phyloP scores from a whole-genome alignment of 2,888 invertebrate species.

The Pyrrhosoma nymphula region DNA sequence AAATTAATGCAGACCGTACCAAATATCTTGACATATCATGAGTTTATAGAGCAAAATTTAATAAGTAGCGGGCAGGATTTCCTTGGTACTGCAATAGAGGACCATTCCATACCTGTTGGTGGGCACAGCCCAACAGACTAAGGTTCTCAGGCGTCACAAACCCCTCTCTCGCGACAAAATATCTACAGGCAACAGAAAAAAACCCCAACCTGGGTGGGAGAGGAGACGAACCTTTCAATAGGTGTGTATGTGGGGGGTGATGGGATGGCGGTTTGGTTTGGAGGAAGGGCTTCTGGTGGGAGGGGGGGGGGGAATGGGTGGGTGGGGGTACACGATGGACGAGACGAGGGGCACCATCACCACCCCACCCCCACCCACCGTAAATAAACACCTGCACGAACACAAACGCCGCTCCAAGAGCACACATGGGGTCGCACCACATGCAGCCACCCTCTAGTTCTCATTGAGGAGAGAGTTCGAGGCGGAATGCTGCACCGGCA shows the following conservation, averaged over 20 bases:
- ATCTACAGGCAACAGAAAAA: not conserved
- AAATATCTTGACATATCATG: not conserved
- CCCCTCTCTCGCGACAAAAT: not conserved
- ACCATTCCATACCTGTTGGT: not conserved
- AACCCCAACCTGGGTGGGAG: not conserved
- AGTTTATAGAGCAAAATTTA: not conserved
- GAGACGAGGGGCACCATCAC: not conserved
- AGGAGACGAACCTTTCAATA: conserved; percentile 5
- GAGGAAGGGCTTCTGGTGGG: not conserved
- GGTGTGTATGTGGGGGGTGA: not conserved
- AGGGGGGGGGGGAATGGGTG: not conserved
- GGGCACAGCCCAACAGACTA: not conserved
- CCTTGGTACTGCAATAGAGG: not conserved
- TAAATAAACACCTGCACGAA: conserved; percentile 60
- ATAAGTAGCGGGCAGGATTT: not conserved
- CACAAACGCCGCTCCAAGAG: conserved; percentile 33
- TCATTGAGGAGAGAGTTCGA: conserved; percentile 24
- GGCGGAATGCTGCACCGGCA: not conserved
- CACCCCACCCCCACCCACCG: not conserved
- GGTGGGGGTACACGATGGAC: not conserved
- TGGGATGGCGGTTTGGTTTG: not conserved
- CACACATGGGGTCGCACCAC: conserved; percentile 1
- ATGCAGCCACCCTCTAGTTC: conserved; percentile 20
- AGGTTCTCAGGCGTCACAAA: not conserved
- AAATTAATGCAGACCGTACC: no score